Percentiles rank a stretch among this genome's conserved stretches.
These are phyloP conservation scores for Cordilura impudica DNA, from an alignment of 2,888 invertebrate species.

Conservation along the genomic window DNA sequence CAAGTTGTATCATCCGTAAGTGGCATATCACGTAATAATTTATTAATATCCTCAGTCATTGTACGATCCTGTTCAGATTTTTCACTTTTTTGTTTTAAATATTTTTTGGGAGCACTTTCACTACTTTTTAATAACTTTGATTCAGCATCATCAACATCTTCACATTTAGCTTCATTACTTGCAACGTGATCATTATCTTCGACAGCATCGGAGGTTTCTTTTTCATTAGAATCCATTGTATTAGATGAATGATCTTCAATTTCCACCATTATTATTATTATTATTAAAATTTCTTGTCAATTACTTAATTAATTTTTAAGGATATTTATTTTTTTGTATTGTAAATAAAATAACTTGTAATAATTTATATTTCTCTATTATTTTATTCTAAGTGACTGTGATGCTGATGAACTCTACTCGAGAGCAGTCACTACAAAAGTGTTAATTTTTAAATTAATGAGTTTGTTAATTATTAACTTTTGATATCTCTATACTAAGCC, in stretches of 20 bases:
- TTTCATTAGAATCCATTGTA: constrained; percentile 21
- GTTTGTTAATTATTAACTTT: constrained; percentile 39
- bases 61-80: constrained; percentile 72
- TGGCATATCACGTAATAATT: constrained; percentile 78
- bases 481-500: neutral
- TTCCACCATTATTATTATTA: constrained; percentile 62
- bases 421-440: constrained; percentile 37
- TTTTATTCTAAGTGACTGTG: too few species aligned
- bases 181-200: constrained; percentile 41
- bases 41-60: constrained; percentile 77
- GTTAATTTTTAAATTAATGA: constrained; percentile 39
- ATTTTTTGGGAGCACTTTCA: constrained; percentile 54
- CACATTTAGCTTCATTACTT: constrained; percentile 53
- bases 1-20: constrained; percentile 83
- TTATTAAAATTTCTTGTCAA: neutral
- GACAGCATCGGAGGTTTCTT: neutral
- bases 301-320: constrained; percentile 9
- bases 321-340: constrained; percentile 8
- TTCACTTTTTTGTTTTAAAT: constrained; percentile 65
- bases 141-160: constrained; percentile 61
- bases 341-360: neutral
- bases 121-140: constrained; percentile 68
- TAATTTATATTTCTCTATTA: neutral
- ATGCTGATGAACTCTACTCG: constrained; percentile 34
- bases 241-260: constrained; percentile 46